Evolutionary conservation across 2,888 invertebrate genomes (phyloP), one percentile per base, ranked within the genome.

Genomic region (Leuctra nigra): DNA sequence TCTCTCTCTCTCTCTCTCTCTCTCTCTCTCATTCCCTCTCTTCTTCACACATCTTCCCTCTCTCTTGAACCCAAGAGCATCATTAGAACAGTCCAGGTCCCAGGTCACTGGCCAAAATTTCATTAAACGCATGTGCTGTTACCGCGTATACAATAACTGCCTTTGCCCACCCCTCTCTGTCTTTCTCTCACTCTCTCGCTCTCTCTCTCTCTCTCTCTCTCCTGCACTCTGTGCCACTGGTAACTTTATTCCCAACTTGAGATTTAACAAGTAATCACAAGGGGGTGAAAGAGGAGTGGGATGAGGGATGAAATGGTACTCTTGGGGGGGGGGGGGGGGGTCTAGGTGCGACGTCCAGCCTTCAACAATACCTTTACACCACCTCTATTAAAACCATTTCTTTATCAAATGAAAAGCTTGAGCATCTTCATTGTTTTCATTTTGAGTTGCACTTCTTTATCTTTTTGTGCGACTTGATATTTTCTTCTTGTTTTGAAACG

Each of bases 41-140:
- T 33, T 22, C 38, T 36, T 39, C 50, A 48, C 22, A 22, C 9
- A 11, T 25, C 14, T n/a, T 20, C 23, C 36, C 39, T n/a, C 9
- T 13, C 18, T 55, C 47, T 13, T 18, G 52, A 22, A 16, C 54
- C 35, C 47, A 41, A 36, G 52, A 52, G 56, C 54, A 50, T 59
- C 56, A 50, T 57, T 53, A 59, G 59, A 18, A n/a, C 41, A 46
- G n/a, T 38, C 46, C 48, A 33, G 56, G 48, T 55, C 55, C 58
- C 44, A 35, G 53, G 56, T 38, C 35, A 39, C 25, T 38, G 53
- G 55, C 56, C n/a, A 60, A 56, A 58, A 60, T 60, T 60, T 60
- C 60, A 60, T 60, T 60, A 58, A 56, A 52, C 56, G 50, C 60
- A 54, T 54, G 56, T 60, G 60, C 33, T 48, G 48, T n/a, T 29